Evolutionary conservation across 2,797 vertebrate genomes (phyloP), one percentile per base, ranked within the genome.

Genomic region (Alcedo atthis): DNA sequence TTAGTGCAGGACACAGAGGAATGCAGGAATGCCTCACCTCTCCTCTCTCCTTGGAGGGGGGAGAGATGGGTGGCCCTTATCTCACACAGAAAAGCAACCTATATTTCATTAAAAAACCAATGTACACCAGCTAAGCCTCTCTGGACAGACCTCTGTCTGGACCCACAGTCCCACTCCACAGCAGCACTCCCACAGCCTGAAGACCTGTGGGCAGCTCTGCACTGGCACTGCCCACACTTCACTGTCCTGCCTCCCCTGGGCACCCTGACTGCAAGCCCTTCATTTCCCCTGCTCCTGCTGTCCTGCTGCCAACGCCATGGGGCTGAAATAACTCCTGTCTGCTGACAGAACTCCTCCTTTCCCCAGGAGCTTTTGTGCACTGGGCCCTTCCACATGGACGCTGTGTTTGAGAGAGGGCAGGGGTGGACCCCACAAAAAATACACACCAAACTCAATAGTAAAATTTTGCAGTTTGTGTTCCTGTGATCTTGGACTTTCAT

Each of bases 321-420:
- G 81, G 55, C 78, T 92, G 35, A 61, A 90, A 74, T 64, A 24
- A 70, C 76, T 74, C 67, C 62, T 87, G 88, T 61, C 42, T 54
- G 76, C 57, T 12, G 10, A 92, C 2, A 82, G 33, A 94, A 97
- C 73, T 79, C 77, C 5, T 85, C 92, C 25, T 87, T 84, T 78
- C 63, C n/a, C 66, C 49, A 48, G 6, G n/a, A 64, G 69, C 57
- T 79, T 95, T 87, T 94, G 85, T 73, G 92, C 79, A 40, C 48
- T 43, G 49, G 66, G 59, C 80, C 68, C 63, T 85, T 92, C 75
- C 85, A 40, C 53, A 32, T 14, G 14, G 37, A 40, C 14, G 37
- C 37, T 6, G 37, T 40, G 14, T 40, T 40, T 40, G 14, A 40
- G 37, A 6, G 37, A 40, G 37, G 37, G 37, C 37, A 40, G 37